Evolutionary conservation across 64 coral and sea anemone genomes (phyloP).

Genomic region (Dendrophyllia cribrosa): DNA sequence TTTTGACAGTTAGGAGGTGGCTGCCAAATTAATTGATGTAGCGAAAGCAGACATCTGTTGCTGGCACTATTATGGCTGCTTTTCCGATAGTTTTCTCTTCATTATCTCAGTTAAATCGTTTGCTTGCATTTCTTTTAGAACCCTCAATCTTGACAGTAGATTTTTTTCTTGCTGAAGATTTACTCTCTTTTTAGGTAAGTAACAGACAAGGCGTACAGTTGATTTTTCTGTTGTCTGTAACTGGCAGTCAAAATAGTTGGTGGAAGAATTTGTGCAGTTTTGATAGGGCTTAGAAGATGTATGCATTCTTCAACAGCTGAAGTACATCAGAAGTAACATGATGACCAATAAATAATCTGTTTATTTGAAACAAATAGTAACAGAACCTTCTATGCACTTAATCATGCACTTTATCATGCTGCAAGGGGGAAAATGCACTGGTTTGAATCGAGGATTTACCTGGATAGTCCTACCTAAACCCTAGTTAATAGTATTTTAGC

Average conservation of each 20-base stretch:
- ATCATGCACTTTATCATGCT: no score
- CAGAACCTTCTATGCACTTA: no score
- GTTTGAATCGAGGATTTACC: no score
- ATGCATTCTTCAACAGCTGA: no score
- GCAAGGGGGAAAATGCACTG: no score
- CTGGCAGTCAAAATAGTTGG: constrained; percentile 10
- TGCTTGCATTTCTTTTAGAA: not conserved
- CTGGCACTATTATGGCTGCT: not conserved
- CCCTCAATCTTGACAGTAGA: constrained; percentile 6
- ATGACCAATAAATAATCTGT: no score
- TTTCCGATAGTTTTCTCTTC: constrained; percentile 3
- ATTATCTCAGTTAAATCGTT: not conserved
- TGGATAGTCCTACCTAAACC: no score
- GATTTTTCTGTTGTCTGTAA: constrained; percentile 12
- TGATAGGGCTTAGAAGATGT: no score
- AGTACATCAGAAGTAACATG: no score
- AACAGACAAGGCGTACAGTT: constrained; percentile 28
- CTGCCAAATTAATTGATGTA: constrained; percentile 23
- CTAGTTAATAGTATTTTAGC: no score
- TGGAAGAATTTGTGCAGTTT: not conserved
- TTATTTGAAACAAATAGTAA: no score
- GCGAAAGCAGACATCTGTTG: constrained; percentile 2
- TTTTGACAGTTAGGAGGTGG: constrained; percentile 13
- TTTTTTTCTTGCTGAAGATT: not conserved
- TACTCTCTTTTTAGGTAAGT: not conserved